Percentiles rank a stretch among this genome's conserved stretches.
Evolutionary conservation across 2,888 invertebrate species (phyloP).

Genomic region (Portevinia maculata): DNA sequence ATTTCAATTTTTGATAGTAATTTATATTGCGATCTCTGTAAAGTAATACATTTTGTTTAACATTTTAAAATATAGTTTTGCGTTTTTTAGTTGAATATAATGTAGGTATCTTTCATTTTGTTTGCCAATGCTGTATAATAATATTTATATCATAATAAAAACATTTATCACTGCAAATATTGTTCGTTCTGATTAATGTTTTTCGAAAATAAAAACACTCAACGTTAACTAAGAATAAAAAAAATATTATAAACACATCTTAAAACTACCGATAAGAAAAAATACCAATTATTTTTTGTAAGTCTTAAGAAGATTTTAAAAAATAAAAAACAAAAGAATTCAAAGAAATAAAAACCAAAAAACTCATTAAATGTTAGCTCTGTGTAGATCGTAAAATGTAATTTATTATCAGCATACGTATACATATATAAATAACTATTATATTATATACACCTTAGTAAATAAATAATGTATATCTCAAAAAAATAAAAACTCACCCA

Average conservation of each 20-base stretch:
- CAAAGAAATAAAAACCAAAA: slow-evolving; percentile 43
- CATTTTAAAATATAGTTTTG: background rate
- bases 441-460: slow-evolving; percentile 64
- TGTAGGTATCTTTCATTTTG: too few species aligned
- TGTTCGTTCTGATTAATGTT: slow-evolving; percentile 17
- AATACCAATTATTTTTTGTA: slow-evolving; percentile 23
- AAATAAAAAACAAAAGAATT: slow-evolving; percentile 3
- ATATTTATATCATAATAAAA: too few species aligned
- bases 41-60: too few species aligned
- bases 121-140: too few species aligned
- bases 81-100: too few species aligned
- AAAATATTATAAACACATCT: slow-evolving; percentile 14
- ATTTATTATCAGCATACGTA: slow-evolving; percentile 74
- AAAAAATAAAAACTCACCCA: slow-evolving; percentile 30
- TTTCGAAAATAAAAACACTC: background rate
- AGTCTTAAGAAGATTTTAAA: slow-evolving; percentile 34
- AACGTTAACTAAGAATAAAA: slow-evolving; percentile 7
- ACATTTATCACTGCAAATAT: slow-evolving; percentile 49
- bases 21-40: too few species aligned
- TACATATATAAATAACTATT: slow-evolving; percentile 55
- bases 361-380: slow-evolving; percentile 72
- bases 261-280: slow-evolving; percentile 30
- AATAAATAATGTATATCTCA: slow-evolving; percentile 51
- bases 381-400: slow-evolving; percentile 73
- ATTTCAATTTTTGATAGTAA: too few species aligned